These are phyloP conservation scores for Melanotaenia boesemani DNA, from an alignment of 2,797 vertebrate genomes.

Conservation along the genomic window DNA sequence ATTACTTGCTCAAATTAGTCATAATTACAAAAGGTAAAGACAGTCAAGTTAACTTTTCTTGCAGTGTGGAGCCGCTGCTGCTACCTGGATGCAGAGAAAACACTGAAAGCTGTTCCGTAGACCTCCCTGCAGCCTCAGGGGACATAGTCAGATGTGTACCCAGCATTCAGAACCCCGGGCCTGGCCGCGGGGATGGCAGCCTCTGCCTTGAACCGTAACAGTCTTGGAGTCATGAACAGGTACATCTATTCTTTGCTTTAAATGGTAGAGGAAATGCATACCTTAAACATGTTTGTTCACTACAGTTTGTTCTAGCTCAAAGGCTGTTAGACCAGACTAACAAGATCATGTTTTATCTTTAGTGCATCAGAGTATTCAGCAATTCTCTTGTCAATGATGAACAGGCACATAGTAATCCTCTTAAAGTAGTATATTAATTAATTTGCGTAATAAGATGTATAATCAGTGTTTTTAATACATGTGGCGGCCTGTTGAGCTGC, in stretches of 20 bases:
- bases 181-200: conserved; percentile 78
- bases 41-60: background rate
- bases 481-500: background rate
- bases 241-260: background rate
- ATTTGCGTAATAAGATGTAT: background rate
- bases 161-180: conserved; percentile 71
- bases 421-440: background rate
- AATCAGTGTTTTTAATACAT: background rate
- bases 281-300: conserved; percentile 22
- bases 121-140: conserved; percentile 59
- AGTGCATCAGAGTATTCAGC: background rate
- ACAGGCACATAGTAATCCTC: background rate
- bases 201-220: conserved; percentile 76
- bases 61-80: conserved; percentile 3
- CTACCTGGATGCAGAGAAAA: conserved; percentile 37
- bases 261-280: conserved; percentile 16
- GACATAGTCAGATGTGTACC: conserved; percentile 74
- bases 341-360: conserved; percentile 6
- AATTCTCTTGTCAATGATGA: background rate
- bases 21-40: background rate
- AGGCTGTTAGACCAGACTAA: conserved; percentile 32
- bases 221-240: conserved; percentile 79
- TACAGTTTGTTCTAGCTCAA: background rate
- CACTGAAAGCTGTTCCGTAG: conserved; percentile 41
- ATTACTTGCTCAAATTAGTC: background rate